Percentiles rank a stretch among this genome's conserved stretches.
phyloP scores from a whole-genome alignment of 2,888 invertebrate species.

The Sarcophaga carnaria region DNA sequence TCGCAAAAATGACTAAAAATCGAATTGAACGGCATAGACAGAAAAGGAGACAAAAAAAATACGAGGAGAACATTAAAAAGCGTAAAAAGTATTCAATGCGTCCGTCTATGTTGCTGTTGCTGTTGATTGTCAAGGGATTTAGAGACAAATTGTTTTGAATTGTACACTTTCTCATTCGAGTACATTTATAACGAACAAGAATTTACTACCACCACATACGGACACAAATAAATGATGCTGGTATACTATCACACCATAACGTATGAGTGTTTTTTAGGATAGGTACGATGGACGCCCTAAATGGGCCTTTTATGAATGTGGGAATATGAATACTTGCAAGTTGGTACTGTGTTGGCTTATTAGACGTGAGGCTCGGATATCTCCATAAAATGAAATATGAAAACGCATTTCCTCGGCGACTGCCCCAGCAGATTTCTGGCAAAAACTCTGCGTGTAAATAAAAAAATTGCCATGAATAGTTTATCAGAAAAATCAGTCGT shows the following conservation, averaged over 20 bases:
- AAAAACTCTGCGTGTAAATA: no score
- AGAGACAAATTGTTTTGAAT: constrained; percentile 59
- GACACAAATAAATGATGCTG: not conserved
- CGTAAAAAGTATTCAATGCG: constrained; percentile 17
- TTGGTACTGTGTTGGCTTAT: no score
- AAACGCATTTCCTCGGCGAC: no score
- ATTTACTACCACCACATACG: not conserved
- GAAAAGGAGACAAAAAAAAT: not conserved
- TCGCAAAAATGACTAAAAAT: not conserved
- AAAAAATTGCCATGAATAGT: no score
- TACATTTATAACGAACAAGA: constrained; percentile 5
- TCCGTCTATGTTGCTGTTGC: constrained; percentile 46
- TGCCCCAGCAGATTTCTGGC: no score
- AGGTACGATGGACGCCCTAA: not conserved
- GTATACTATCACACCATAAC: not conserved
- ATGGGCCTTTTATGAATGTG: not conserved
- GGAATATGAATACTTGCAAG: no score
- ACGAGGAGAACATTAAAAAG: constrained; percentile 5
- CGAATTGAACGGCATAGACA: no score
- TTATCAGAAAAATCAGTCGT: no score
- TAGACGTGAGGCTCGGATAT: no score
- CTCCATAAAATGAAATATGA: no score
- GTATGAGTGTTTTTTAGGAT: not conserved
- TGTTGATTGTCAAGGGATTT: constrained; percentile 58
- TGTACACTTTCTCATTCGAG: constrained; percentile 43